Evolutionary conservation across 2,113 vertebrate genomes (phyloP).

Genomic region (Cynopterus brachyotis): DNA sequence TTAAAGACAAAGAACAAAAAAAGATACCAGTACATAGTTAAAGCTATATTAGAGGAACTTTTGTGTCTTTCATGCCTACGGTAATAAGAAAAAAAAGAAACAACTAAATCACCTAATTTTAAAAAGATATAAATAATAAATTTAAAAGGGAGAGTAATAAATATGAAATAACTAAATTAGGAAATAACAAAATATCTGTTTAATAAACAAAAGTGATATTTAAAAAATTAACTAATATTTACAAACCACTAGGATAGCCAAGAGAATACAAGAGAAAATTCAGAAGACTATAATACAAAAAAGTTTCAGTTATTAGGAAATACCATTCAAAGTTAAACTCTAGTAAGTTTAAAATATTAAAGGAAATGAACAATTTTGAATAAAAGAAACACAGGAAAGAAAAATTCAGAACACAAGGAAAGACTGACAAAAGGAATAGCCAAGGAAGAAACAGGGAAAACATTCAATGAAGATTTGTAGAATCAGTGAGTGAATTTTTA

Average conservation of each 20-base stretch:
- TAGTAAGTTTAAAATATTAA: not conserved
- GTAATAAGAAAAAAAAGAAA: slow-evolving; percentile 13
- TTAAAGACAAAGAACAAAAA: not conserved
- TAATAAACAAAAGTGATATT: not conserved
- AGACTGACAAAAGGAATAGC: not conserved
- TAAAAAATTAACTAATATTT: slow-evolving; percentile 9
- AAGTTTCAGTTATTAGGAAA: slow-evolving; percentile 18
- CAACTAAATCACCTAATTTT: not conserved
- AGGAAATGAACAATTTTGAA: slow-evolving; percentile 12
- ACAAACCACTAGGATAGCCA: not conserved
- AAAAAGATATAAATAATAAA: not conserved
- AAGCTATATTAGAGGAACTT: not conserved
- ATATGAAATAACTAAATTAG: not conserved
- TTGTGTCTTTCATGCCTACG: not conserved
- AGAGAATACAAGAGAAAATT: slow-evolving; percentile 6
- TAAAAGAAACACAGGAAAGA: not conserved
- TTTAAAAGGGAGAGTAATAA: not conserved
- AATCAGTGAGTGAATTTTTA: not conserved
- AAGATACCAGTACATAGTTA: not conserved
- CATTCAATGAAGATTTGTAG: not conserved
- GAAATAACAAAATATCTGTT: not conserved
- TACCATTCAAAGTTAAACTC: not conserved
- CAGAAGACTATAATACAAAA: not conserved
- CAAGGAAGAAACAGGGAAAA: not conserved
- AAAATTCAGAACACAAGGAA: not conserved